phyloP scores from a whole-genome alignment of 2,797 vertebrate genomes.

The Podarcis lilfordi region DNA sequence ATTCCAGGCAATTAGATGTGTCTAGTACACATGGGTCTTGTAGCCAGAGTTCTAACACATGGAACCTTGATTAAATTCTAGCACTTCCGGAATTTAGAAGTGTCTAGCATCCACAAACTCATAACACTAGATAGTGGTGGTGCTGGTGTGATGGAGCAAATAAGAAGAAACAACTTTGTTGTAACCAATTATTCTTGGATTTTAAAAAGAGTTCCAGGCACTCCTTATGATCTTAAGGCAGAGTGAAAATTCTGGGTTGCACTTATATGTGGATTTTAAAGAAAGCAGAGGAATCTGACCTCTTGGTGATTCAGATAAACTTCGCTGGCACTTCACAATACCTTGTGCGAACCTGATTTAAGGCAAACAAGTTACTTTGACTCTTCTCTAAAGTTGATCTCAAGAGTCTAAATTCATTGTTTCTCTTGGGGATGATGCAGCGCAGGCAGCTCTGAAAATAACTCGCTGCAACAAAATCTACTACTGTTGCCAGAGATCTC shows the following conservation, averaged over 20 bases:
- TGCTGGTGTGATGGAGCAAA: not conserved
- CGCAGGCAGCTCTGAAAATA: constrained; percentile 28
- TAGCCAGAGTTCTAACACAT: too few relatives aligned
- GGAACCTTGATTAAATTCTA: too few relatives aligned
- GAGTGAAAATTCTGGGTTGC: not conserved
- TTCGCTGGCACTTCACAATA: not conserved
- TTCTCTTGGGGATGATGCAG: constrained; percentile 25
- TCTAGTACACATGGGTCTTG: too few relatives aligned
- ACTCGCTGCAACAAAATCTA: constrained; percentile 27
- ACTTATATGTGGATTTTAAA: not conserved
- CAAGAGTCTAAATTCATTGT: constrained; percentile 26
- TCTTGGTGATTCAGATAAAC: not conserved
- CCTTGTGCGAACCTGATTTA: constrained; percentile 22
- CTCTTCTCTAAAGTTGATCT: constrained; percentile 29
- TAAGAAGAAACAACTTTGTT: not conserved
- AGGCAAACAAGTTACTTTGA: not conserved
- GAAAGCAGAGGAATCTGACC: not conserved
- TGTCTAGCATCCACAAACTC: too few relatives aligned
- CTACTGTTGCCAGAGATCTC: constrained; percentile 34
- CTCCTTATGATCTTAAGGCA: too few relatives aligned
- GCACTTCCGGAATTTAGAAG: too few relatives aligned
- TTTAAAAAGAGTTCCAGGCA: not conserved
- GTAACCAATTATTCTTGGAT: not conserved
- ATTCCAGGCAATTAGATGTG: too few relatives aligned
- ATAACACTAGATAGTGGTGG: not conserved